Evolutionary conservation across 2,888 invertebrate species (phyloP), one percentile per base, ranked within the genome.

Genomic region (Charanyca ferruginea): DNA sequence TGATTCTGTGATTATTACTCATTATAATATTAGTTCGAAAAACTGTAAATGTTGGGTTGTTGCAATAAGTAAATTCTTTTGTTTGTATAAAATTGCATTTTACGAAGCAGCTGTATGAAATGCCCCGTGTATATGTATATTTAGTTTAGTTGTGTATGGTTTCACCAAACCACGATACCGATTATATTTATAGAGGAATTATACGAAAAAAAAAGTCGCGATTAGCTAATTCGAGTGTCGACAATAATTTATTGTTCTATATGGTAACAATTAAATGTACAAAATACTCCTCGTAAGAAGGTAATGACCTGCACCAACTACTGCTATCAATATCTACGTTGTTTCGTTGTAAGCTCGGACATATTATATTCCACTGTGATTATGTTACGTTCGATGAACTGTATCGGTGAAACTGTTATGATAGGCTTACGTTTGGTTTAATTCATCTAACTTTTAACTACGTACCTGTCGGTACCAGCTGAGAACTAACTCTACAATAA

Each of bases 1-100:
- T 76, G 86, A 78, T 85, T 86, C 90, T 90, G 90, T 90, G 90
- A 90, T 91, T 80, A 86, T 87, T 87, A 86, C 85, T 84, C 86
- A 84, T 86, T 81, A 85, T 87, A 62, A 76, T 88, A 83, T 86
- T 86, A 86, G 84, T 87, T 84, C 76, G 86, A 86, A 88, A 87
- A 88, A 88, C 85, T 91, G 91, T 92, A 91, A 85, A 91, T 91
- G 91, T 94, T 94, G 95, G 95, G 95, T 91, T 87, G 95, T 93
- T 95, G 95, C 95, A 95, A 95, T 95, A 95, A 93, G 90, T 84
- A 85, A 87, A 80, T 92, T 90, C 91, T 92, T 82, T 87, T 81
- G 85, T 87, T 84, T 87, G 86, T 89, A 86, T 87, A 88, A 90
- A 91, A 88, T 89, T 88, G 88, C 87, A 91, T 89, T 89, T 90